phyloP scores from a whole-genome alignment of 2,888 invertebrate genomes.

The Mamestra brassicae region DNA sequence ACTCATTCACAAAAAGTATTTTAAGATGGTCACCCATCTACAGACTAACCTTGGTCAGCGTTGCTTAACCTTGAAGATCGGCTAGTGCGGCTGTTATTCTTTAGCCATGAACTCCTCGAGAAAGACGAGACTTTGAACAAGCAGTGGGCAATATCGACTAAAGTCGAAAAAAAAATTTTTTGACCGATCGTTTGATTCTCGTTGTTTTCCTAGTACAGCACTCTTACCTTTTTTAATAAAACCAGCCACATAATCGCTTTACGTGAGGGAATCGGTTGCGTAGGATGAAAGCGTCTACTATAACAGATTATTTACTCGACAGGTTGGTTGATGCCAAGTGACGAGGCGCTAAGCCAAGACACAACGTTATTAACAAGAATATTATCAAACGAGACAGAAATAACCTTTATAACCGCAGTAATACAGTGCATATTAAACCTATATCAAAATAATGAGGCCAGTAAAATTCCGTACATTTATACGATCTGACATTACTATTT shows the following conservation, averaged over 20 bases:
- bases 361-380: slow-evolving; percentile 6
- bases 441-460: slow-evolving; percentile 30
- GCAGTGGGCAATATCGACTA: no score
- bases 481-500: slow-evolving; percentile 29
- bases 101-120: no score
- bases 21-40: no score
- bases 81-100: no score
- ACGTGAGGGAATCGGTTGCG: neutral
- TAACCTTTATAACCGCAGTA: slow-evolving; percentile 20
- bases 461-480: slow-evolving; percentile 25
- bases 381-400: slow-evolving; percentile 10
- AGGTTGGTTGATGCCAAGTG: slow-evolving; percentile 2
- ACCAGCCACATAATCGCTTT: neutral
- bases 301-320: slow-evolving; percentile 18
- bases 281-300: slow-evolving; percentile 7
- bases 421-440: slow-evolving; percentile 8
- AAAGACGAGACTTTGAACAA: no score
- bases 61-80: no score
- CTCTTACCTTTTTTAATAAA: neutral
- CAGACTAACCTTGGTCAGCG: no score
- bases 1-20: no score
- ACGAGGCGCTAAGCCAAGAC: neutral
- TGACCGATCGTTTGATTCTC: no score
- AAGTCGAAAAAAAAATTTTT: no score
- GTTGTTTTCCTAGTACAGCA: no score